Evolutionary conservation across 1,140 invertebrate species (phyloP), one percentile per base, ranked within the genome.

Genomic region (Drosophila kikkawai): DNA sequence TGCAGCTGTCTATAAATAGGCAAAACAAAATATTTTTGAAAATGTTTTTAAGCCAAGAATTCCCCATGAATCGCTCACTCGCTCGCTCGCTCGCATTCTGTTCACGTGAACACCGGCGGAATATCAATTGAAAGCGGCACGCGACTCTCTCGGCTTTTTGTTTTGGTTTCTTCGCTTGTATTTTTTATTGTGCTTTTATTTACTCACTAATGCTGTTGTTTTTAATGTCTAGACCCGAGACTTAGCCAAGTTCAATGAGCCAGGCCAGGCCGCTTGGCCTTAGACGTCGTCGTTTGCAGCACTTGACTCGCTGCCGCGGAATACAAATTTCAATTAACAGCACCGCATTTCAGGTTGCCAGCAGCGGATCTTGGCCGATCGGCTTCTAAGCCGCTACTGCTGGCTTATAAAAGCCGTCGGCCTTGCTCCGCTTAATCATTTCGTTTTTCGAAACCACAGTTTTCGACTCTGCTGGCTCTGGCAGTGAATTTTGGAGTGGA

Each of bases 201-300:
- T 70, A 73, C 64, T 32, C 9, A 61, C 42, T 60, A 26, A 32
- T 50, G 29, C 55, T 41, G 29, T 17, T 44, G 19, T 45, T 75
- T 75, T 29, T 29, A 8, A 15, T 11, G 65, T 80, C 65, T 82
- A 63, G 47, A 70, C 67, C 36, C 48, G 67, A 39, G 48, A 41
- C 9, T 51, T 67, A 59, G 75, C 34, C 80, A 82, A 87, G 83
- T 86, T 86, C 83, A 86, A 83, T 86, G 82, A 48, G 80, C 83
- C 84, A 75, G 47, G 71, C 37, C 44, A 48, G 34, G 5, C 63
- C 15, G 41, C 9, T 68, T 37, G 83, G 84, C 83, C 83, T 86
- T 87, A 83, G 80, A 60, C 37, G 59, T 53, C 26, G 73, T 56
- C 29, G 69, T 48, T 37, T 68, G 64, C 79, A 64, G 74, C 51